These are phyloP conservation scores for Typhlomys cinereus DNA, from an alignment of 2,113 vertebrate species.

Conservation along the genomic window DNA sequence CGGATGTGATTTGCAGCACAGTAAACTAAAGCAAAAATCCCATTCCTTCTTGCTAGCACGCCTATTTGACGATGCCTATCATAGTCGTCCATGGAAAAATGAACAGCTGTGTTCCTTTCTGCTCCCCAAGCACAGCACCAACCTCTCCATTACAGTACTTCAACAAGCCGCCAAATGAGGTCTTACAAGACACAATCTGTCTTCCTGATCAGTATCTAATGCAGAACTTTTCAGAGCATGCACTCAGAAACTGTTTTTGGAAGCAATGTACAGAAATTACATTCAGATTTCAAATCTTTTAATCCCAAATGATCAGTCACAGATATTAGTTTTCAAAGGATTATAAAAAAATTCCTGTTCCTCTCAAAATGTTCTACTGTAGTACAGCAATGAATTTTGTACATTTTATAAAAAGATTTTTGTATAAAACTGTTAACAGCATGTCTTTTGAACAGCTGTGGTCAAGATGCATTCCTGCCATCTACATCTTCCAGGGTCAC, in stretches of 20 bases:
- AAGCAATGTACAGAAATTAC: no score
- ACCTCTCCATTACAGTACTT: background rate
- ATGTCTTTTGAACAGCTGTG: slow-evolving; percentile 46
- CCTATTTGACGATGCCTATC: background rate
- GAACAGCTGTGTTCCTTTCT: fast-evolving
- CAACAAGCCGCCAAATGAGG: background rate
- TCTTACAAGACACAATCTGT: background rate
- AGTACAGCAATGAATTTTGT: background rate
- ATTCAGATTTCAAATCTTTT: slow-evolving; percentile 47
- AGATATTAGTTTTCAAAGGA: slow-evolving; percentile 14
- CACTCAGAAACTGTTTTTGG: background rate
- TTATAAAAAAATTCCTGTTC: background rate
- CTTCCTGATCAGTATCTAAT: background rate
- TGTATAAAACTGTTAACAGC: slow-evolving; percentile 41
- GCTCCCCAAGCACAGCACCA: background rate
- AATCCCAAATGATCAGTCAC: slow-evolving; percentile 11
- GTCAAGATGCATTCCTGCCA: slow-evolving; percentile 56
- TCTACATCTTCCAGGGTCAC: slow-evolving; percentile 70
- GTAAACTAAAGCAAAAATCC: background rate
- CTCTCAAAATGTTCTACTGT: slow-evolving; percentile 28
- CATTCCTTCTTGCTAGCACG: background rate
- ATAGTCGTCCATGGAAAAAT: background rate
- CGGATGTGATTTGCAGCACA: background rate
- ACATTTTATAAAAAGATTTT: background rate
- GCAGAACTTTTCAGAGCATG: background rate